Evolutionary conservation across 1,140 invertebrate species (phyloP), one percentile per base, ranked within the genome.

Genomic region (Drosophila lini): DNA sequence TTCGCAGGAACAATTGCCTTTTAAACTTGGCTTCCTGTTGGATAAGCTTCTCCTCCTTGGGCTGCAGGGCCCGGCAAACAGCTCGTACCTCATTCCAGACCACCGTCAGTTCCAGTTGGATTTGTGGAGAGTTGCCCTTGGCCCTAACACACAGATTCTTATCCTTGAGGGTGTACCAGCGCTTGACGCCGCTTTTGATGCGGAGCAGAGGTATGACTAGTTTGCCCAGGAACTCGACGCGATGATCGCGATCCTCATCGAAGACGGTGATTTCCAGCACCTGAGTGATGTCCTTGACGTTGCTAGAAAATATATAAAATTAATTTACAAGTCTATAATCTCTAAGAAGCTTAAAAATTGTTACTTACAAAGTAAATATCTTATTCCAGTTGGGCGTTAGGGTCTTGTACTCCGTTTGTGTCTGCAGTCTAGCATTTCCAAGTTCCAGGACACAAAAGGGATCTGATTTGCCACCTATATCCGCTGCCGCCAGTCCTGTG

Each of bases 341-440:
- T 63, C 5, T 19, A 1, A 11, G n/a, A 32, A 0, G 0, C 1
- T 4, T 9, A 1, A 0, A 19, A 25, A n/a, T n/a, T n/a, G n/a
- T n/a, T n/a, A n/a, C 96, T 96, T 93, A 98, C 97, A 99, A 99
- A 40, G 97, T 98, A 92, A 99, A 99, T 77, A 99, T 97, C 93
- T 99, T 99, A 93, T 99, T 98, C 99, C 99, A 99, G 68, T 96
- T 97, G 0, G 99, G 99, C 52, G 96, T 95, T 4, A 99, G 93
- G 0, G 98, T 99, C 92, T 99, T 99, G 92, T 99, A 99, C 92
- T 99, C 98, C 1, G 99, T 99, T 92, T 99, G 98, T 0, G 99
- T 99, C 93, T 99, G 98, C 41, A 99, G 93, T 52, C 98, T 94
- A 1, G 97, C 95, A 93, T 99, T 99, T 4, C 97, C 97, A 52